These are phyloP conservation scores for Cotesia congregata DNA, from an alignment of 2,888 invertebrate species.

Conservation along the genomic window DNA sequence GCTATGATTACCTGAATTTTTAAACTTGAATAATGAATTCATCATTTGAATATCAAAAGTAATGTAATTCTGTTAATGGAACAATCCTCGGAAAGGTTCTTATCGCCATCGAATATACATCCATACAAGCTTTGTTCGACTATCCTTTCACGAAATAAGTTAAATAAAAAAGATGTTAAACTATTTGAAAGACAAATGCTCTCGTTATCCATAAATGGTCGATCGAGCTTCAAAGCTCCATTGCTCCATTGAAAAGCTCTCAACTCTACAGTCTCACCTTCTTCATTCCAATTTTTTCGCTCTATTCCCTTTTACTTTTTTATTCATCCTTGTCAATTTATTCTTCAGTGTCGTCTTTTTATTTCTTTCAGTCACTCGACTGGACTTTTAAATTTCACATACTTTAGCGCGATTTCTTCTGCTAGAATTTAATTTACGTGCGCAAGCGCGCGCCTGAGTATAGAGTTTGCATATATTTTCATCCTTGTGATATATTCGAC, in stretches of 20 bases:
- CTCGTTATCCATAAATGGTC: conserved; percentile 27
- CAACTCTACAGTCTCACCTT: conserved; percentile 19
- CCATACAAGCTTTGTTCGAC: background rate
- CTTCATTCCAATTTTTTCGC: background rate
- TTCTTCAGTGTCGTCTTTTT: background rate
- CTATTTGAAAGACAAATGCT: conserved; percentile 29
- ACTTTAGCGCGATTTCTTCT: no score
- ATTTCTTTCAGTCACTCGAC: background rate
- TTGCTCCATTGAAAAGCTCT: conserved; percentile 23
- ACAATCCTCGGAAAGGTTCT: background rate
- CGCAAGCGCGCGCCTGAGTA: no score
- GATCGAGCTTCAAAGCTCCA: conserved; percentile 6
- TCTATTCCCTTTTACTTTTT: background rate
- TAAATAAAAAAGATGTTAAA: background rate
- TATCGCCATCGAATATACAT: background rate
- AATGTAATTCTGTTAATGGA: background rate
- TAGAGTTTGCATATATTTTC: no score
- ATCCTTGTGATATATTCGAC: no score
- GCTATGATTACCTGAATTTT: background rate
- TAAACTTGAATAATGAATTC: background rate
- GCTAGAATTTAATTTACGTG: no score
- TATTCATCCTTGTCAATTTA: background rate
- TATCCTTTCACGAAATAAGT: background rate
- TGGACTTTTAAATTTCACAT: background rate
- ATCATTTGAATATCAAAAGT: background rate